Percentiles rank a stretch among this genome's conserved stretches.
Conservation (phyloP, 2,113 vertebrate genomes). For the Corythornis madagascariensis region DNA sequence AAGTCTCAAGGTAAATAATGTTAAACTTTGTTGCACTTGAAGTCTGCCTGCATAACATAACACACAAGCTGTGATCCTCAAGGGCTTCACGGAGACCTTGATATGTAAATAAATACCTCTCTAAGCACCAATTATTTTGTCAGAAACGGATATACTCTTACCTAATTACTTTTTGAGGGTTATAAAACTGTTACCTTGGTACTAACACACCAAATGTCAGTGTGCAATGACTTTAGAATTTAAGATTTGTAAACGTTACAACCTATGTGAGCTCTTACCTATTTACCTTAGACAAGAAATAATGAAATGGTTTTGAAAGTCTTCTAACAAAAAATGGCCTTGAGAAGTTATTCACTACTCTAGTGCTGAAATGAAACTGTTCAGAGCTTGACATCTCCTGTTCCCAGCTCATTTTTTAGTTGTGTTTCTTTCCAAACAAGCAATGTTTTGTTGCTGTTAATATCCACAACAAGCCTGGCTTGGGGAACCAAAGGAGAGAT, state of each 20-base stretch:
- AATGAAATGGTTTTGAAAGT: not conserved
- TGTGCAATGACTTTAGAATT: not conserved
- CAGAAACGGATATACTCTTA: not conserved
- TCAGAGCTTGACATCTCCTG: not conserved
- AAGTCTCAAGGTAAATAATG: not conserved
- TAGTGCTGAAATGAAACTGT: not conserved
- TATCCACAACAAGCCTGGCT: not conserved
- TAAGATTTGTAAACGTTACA: not conserved
- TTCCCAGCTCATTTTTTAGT: not conserved
- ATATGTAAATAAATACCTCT: not conserved
- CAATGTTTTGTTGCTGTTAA: not conserved
- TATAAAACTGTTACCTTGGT: not conserved
- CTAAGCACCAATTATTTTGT: not conserved
- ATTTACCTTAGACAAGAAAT: not conserved
- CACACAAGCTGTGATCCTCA: not conserved
- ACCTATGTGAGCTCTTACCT: accelerated
- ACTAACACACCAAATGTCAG: not conserved
- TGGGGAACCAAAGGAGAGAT: not conserved
- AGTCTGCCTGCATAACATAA: not conserved
- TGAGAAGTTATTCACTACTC: not conserved
- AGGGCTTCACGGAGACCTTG: not conserved
- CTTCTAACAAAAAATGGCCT: not conserved
- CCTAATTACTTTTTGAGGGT: not conserved
- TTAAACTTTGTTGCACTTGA: not conserved
- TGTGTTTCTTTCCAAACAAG: not conserved